Base-by-base conservation (phyloP, 2,113 vertebrate genomes). In the Andinoacara biseriatus region DNA sequence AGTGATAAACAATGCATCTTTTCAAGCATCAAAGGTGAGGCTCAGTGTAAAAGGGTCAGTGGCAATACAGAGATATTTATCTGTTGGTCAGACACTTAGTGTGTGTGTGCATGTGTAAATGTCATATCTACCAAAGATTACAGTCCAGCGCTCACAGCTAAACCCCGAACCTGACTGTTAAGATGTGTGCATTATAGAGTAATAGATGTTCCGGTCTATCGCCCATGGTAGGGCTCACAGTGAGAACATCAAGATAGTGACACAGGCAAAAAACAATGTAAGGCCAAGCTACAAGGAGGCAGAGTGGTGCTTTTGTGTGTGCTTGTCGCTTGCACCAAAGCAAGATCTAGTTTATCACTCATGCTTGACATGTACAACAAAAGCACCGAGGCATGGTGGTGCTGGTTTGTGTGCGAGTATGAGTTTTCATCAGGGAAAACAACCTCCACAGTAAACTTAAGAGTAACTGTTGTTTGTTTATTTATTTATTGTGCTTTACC, bases 121-220 rank as follows among this genome's bases (percentile, higher is more conserved):
- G 24, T 61, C 24, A 24, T 29, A 49, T 75, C 43, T 82, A 38
- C 46, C 43, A 38, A 33, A 75, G 46, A 81, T 84, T 88, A 87
- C 65, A 87, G 80, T 81, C 69, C 76, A 75, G 65, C 78, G 76
- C 80, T 75, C 76, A 74, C 58, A 77, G 40, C 52, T 5, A 67
- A 80, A 46, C 56, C 17, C 58, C 43, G 11, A 63, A 81, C 60
- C 60, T 14, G 33, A 72, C 22, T 22, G 74, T 58, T 22, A 46
- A 79, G 43, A 52, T 38, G 81, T 81, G 76, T 80, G 78, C 57
- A 60, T 80, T 63, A 91, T 14, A 46, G 85, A 88, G 81, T 85
- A 75, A 62, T 80, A 65, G 88, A 46, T 6, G 86, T 90, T 91
- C 78, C 82, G 78, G 85, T 90, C 78, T 76, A 65, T 78, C 31